These are phyloP conservation scores for Epinephelus coioides DNA, from an alignment of 2,797 vertebrate genomes.

Conservation along the genomic window DNA sequence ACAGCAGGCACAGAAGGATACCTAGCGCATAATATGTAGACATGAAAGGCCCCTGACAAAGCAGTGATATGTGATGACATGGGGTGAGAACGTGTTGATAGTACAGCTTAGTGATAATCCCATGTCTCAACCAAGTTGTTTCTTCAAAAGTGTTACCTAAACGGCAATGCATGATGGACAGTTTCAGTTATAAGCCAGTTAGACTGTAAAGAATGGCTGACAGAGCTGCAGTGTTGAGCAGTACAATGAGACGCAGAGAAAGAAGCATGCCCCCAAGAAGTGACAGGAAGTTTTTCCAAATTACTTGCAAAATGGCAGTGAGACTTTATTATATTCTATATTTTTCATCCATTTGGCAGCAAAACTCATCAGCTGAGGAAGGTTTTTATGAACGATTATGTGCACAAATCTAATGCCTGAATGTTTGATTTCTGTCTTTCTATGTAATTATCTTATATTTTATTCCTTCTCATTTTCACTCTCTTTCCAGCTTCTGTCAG, in stretches of 20 bases:
- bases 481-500: slow-evolving; percentile 91
- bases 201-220: slow-evolving; percentile 5
- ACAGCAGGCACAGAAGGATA: too few relatives aligned
- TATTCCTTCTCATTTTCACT: slow-evolving; percentile 37
- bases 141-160: slow-evolving; percentile 4
- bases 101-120: too few relatives aligned
- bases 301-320: too few relatives aligned
- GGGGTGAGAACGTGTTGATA: too few relatives aligned
- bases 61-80: too few relatives aligned
- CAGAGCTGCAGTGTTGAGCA: slow-evolving; percentile 9
- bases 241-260: not conserved
- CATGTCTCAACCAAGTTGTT: not conserved
- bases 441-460: slow-evolving; percentile 51
- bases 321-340: too few relatives aligned
- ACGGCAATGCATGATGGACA: slow-evolving; percentile 5
- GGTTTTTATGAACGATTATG: not conserved
- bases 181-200: slow-evolving; percentile 16
- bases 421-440: slow-evolving; percentile 8
- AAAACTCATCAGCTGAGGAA: not conserved
- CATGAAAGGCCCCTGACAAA: too few relatives aligned
- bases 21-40: too few relatives aligned
- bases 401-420: not conserved
- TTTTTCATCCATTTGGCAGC: not conserved
- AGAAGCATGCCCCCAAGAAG: too few relatives aligned
- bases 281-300: too few relatives aligned